These are phyloP conservation scores for Sciurus carolinensis DNA, from an alignment of 2,797 vertebrate species.

Conservation along the genomic window DNA sequence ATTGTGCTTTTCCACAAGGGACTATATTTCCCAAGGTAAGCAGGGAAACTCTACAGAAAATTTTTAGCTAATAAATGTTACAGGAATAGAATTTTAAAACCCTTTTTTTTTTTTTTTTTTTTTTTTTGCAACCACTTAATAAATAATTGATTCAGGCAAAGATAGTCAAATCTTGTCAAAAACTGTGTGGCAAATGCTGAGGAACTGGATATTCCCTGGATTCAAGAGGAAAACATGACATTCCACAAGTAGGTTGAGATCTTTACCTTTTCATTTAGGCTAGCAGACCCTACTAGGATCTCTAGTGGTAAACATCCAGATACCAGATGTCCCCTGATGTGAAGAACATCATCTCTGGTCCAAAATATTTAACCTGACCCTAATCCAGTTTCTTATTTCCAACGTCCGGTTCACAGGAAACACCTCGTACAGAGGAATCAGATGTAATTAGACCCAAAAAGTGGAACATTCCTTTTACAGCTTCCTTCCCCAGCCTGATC, in stretches of 20 bases:
- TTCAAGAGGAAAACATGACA: background rate
- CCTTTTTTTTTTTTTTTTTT: background rate
- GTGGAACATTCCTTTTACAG: background rate
- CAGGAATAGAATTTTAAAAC: conserved; percentile 51
- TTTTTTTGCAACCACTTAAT: conserved; percentile 51
- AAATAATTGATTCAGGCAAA: conserved; percentile 52
- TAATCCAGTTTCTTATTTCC: background rate
- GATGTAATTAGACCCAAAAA: background rate
- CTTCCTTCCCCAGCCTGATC: background rate
- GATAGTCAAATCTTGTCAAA: conserved; percentile 33
- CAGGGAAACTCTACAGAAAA: conserved; percentile 44
- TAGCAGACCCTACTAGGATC: background rate
- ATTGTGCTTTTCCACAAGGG: conserved; percentile 26
- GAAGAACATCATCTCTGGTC: background rate
- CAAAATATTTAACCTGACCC: background rate
- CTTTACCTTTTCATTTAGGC: background rate
- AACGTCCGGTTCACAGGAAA: background rate
- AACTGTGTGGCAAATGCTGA: background rate
- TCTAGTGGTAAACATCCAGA: background rate
- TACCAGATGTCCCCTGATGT: background rate
- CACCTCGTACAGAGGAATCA: background rate
- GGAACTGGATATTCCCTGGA: background rate
- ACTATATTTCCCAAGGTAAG: conserved; percentile 48
- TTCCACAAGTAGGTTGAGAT: background rate
- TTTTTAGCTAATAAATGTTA: conserved; percentile 46